Conservation (phyloP, 2,888 invertebrate genomes). For the Eledone cirrhosa region DNA sequence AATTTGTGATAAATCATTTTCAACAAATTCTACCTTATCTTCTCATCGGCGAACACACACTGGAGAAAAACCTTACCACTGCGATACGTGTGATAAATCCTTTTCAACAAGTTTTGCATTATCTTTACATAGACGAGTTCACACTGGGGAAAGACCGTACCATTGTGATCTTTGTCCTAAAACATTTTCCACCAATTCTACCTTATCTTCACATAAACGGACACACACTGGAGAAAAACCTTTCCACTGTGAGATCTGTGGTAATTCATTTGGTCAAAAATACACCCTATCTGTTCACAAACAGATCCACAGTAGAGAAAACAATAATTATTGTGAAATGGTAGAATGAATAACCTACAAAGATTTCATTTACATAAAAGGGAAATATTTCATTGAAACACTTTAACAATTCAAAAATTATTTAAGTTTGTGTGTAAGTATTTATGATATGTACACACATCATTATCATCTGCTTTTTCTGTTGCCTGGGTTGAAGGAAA, state of each 20-base stretch:
- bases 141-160: constrained; percentile 1
- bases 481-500: too few relatives aligned
- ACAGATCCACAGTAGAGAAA: too few relatives aligned
- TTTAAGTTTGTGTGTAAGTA: too few relatives aligned
- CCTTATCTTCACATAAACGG: not conserved
- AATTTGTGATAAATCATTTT: constrained; percentile 14
- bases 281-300: too few relatives aligned
- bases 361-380: too few relatives aligned
- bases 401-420: too few relatives aligned
- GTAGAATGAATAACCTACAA: too few relatives aligned
- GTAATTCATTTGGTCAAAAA: not conserved
- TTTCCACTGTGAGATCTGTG: constrained; percentile 6
- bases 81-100: constrained; percentile 5
- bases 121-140: not conserved
- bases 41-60: not conserved
- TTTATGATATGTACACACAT: too few relatives aligned
- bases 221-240: constrained; percentile 15
- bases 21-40: not conserved
- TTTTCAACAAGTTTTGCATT: not conserved
- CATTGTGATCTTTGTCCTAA: not conserved
- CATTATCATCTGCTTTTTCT: too few relatives aligned
- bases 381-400: too few relatives aligned
- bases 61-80: constrained; percentile 10
- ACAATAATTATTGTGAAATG: too few relatives aligned
- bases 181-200: constrained; percentile 10